Evolutionary conservation across 2,888 invertebrate species (phyloP).

Genomic region (Harpalus rufipes): DNA sequence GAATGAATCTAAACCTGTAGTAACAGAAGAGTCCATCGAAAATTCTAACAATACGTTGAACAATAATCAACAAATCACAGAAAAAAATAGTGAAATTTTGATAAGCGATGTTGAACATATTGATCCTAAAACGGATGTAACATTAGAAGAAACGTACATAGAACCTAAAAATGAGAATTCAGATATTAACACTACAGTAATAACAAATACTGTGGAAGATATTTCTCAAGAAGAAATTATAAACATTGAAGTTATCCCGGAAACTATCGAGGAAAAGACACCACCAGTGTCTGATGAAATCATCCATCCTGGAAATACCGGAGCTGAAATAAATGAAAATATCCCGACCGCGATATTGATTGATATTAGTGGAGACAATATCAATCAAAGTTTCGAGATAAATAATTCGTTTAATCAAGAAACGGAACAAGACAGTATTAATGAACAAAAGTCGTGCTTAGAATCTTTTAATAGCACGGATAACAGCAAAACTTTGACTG

Average conservation of each 20-base stretch:
- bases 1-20: no score
- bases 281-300: background rate
- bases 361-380: background rate
- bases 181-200: no score
- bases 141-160: background rate
- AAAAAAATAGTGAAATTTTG: background rate
- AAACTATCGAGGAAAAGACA: no score
- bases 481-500: background rate
- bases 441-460: background rate
- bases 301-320: background rate
- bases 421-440: background rate
- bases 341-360: background rate
- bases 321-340: slow-evolving; percentile 18
- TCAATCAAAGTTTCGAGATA: background rate
- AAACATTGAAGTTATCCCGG: background rate
- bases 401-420: background rate
- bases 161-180: background rate
- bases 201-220: no score
- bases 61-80: background rate
- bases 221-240: no score
- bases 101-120: background rate
- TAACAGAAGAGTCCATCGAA: background rate
- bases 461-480: background rate
- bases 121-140: background rate
- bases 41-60: no score